These are phyloP conservation scores for Tipula helvola DNA, from an alignment of 2,888 invertebrate genomes.

Conservation along the genomic window DNA sequence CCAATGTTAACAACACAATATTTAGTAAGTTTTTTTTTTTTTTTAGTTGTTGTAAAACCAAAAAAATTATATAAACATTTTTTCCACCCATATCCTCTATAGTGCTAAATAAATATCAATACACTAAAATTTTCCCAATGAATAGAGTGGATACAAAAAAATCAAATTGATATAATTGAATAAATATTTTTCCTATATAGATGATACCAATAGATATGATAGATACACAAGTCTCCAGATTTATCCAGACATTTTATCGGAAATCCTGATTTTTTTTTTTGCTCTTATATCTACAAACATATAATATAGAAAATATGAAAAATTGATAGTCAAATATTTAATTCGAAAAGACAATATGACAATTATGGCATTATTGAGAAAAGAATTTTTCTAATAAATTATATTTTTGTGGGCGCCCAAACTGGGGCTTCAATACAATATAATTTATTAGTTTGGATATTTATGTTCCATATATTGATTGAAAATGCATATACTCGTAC, in stretches of 20 bases:
- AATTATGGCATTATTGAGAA: background rate
- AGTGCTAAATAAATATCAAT: background rate
- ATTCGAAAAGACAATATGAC: background rate
- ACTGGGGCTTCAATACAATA: background rate
- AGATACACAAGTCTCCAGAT: background rate
- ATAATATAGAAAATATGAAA: background rate
- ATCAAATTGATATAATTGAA: background rate
- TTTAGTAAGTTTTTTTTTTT: background rate
- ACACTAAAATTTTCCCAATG: background rate
- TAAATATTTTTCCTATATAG: background rate
- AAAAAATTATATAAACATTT: background rate
- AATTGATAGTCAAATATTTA: slow-evolving; percentile 4
- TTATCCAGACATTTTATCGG: background rate
- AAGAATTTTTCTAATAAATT: background rate
- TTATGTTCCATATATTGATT: background rate
- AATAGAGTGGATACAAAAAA: background rate
- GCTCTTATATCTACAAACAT: background rate
- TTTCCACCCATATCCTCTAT: background rate
- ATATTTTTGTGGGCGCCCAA: background rate
- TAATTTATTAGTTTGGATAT: background rate
- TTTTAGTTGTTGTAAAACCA: background rate
- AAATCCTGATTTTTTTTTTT: background rate
- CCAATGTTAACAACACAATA: slow-evolving; percentile 4
- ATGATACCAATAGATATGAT: background rate
- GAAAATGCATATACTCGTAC: background rate